Percentiles rank a stretch among this genome's conserved stretches.
Evolutionary conservation across 1,140 invertebrate genomes (phyloP).

Genomic region (Drosophila chauvacae): DNA sequence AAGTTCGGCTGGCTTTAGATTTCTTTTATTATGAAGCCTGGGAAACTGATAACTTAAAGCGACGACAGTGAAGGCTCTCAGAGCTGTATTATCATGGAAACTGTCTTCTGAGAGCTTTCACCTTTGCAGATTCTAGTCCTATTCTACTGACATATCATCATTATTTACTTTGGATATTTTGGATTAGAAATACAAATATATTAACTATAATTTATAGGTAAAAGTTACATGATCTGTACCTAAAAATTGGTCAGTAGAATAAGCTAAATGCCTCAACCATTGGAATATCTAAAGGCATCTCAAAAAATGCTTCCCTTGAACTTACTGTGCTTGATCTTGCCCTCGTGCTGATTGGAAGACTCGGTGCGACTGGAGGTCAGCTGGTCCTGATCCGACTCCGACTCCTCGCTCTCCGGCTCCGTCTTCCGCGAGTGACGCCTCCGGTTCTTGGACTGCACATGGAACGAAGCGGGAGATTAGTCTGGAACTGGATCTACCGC

Average conservation of each 20-base stretch:
- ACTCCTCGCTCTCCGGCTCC: constrained; percentile 90
- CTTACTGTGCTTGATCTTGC: constrained; percentile 90
- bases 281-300: neutral
- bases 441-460: constrained; percentile 85
- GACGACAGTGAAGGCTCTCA: constrained; percentile 18
- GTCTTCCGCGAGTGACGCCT: constrained; percentile 87
- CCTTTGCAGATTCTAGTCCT: neutral
- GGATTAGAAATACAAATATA: no score
- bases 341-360: constrained; percentile 90
- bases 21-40: constrained; percentile 46
- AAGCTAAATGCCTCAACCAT: neutral
- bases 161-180: neutral
- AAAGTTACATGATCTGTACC: neutral
- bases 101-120: neutral
- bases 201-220: neutral
- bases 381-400: constrained; percentile 91
- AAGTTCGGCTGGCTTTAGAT: constrained; percentile 49
- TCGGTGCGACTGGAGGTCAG: constrained; percentile 90
- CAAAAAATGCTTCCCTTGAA: constrained; percentile 4
- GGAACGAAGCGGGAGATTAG: constrained; percentile 75
- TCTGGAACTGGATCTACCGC: constrained; percentile 1
- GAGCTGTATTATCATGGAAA: neutral
- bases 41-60: constrained; percentile 24
- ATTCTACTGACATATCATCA: neutral
- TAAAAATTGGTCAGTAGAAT: neutral